Percentiles rank a stretch among this genome's conserved stretches.
Evolutionary conservation across 2,797 vertebrate genomes (phyloP).

Genomic region (Fundulus diaphanus): DNA sequence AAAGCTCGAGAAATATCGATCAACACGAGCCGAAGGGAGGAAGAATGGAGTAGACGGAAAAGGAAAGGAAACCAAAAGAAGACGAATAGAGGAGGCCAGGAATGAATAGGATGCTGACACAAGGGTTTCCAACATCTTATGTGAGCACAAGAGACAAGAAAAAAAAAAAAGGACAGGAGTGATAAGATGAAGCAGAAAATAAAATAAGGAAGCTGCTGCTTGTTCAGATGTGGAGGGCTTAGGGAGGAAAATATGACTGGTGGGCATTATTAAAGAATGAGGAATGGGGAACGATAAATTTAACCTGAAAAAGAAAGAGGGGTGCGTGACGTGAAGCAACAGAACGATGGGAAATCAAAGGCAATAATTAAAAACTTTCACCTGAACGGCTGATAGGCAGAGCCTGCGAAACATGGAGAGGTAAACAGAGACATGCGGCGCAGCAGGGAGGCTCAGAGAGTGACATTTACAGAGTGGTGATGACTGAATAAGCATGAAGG

Average conservation of each 20-base stretch:
- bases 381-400: conserved; percentile 28
- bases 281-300: not conserved
- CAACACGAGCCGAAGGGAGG: conserved; percentile 22
- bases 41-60: conserved; percentile 32
- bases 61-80: not conserved
- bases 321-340: not conserved
- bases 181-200: conserved; percentile 8
- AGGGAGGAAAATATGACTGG: not conserved
- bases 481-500: conserved; percentile 79
- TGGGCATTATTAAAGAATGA: not conserved
- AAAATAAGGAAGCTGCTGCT: conserved; percentile 1
- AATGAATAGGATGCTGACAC: conserved; percentile 40
- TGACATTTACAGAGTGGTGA: conserved; percentile 78
- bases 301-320: not conserved
- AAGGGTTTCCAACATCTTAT: conserved; percentile 28
- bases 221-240: conserved; percentile 3
- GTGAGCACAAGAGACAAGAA: not conserved
- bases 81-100: conserved; percentile 23
- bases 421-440: conserved; percentile 60
- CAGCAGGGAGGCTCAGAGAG: conserved; percentile 58
- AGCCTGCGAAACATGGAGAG: conserved; percentile 37
- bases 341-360: not conserved
- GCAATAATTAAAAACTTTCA: not conserved
- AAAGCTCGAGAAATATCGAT: conserved; percentile 52
- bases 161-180: conserved; percentile 3